Percentiles rank a stretch among this genome's conserved stretches.
Evolutionary conservation across 2,113 vertebrate species (phyloP).

Genomic region (Microtus montanus): DNA sequence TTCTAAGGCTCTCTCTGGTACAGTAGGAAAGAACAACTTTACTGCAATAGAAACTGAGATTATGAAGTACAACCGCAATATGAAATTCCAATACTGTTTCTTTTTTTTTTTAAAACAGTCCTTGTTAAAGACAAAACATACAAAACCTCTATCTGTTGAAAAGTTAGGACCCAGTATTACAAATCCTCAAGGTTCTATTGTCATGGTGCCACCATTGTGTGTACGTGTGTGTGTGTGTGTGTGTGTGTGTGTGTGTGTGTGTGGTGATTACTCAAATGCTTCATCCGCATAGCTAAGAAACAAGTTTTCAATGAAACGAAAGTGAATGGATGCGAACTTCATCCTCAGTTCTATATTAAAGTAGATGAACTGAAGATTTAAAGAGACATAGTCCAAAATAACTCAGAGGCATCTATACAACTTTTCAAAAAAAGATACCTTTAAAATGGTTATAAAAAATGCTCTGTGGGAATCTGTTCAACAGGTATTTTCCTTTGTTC

Average conservation of each 20-base stretch:
- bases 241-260: background rate
- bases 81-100: slow-evolving; percentile 42
- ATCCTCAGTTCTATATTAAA: slow-evolving; percentile 7
- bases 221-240: too few relatives aligned
- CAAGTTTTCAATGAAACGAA: slow-evolving; percentile 26
- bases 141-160: slow-evolving; percentile 10
- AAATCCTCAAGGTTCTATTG: background rate
- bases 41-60: slow-evolving; percentile 42
- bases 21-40: slow-evolving; percentile 48
- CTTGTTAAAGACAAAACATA: slow-evolving; percentile 47
- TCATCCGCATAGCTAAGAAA: background rate
- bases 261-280: background rate
- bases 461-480: background rate
- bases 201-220: background rate
- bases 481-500: background rate
- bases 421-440: background rate
- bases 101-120: background rate
- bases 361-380: slow-evolving; percentile 16
- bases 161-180: slow-evolving; percentile 29
- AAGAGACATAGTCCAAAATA: background rate
- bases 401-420: background rate
- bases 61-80: slow-evolving; percentile 48
- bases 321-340: background rate
- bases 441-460: background rate
- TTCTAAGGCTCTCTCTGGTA: slow-evolving; percentile 53